These are phyloP conservation scores for Cranoglanis bouderius DNA, from an alignment of 2,113 vertebrate genomes.

Conservation along the genomic window DNA sequence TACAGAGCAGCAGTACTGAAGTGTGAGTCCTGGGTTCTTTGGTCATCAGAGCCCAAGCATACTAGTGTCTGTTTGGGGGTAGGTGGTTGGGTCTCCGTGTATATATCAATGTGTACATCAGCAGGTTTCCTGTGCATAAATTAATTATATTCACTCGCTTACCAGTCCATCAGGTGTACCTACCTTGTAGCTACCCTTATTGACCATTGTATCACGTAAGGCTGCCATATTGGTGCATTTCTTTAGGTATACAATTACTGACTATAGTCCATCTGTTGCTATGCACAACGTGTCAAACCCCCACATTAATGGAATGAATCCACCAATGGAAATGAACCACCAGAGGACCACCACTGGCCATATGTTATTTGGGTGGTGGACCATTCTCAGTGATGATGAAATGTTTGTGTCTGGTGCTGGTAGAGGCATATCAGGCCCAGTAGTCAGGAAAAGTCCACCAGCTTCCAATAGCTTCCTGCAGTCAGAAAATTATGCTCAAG, in stretches of 20 bases:
- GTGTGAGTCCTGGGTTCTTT: conserved; percentile 14
- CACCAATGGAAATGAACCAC: background rate
- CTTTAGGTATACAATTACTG: background rate
- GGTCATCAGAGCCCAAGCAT: conserved; percentile 38
- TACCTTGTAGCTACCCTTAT: background rate
- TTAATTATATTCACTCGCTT: background rate
- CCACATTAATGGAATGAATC: background rate
- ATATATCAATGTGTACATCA: background rate
- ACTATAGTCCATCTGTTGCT: background rate
- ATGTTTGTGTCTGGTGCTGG: background rate
- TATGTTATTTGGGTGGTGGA: background rate
- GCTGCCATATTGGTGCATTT: background rate
- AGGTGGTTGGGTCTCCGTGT: conserved; percentile 36
- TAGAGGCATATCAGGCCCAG: background rate
- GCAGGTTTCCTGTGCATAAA: conserved; percentile 7
- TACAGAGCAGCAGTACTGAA: conserved; percentile 45
- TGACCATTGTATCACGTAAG: background rate
- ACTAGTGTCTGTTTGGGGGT: background rate
- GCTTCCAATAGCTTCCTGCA: background rate
- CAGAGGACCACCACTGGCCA: background rate
- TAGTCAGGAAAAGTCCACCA: background rate
- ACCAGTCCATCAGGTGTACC: background rate
- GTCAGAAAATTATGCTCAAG: background rate
- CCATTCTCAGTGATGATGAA: background rate
- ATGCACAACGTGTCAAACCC: no score